phyloP scores from a whole-genome alignment of 2,888 invertebrate genomes.

The Venusia cambrica region DNA sequence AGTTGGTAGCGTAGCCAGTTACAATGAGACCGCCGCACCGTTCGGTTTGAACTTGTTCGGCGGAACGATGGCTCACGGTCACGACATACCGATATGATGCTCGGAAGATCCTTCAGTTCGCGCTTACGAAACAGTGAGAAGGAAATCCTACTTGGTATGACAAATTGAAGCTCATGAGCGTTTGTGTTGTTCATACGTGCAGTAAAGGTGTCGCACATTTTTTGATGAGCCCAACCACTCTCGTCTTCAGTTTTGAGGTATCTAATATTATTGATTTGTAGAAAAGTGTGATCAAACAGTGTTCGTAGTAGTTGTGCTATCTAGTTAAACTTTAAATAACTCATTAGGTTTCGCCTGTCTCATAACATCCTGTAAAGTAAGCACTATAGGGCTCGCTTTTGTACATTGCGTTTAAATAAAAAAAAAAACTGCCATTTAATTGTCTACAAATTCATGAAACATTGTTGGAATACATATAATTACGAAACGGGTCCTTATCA shows the following conservation, averaged over 20 bases:
- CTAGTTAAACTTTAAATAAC: too few species aligned
- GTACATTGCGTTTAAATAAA: too few species aligned
- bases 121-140: conserved; percentile 84
- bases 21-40: conserved; percentile 55
- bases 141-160: conserved; percentile 86
- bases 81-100: conserved; percentile 51
- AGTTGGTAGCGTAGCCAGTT: conserved; percentile 47
- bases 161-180: conserved; percentile 24
- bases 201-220: conserved; percentile 16
- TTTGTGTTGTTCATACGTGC: conserved; percentile 24
- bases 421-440: too few species aligned
- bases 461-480: too few species aligned
- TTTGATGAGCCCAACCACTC: conserved; percentile 19
- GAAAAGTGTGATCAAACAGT: too few species aligned
- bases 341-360: too few species aligned
- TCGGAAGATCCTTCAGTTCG: conserved; percentile 71
- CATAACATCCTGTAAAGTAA: too few species aligned
- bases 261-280: too few species aligned
- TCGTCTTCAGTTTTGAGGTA: conserved; percentile 20
- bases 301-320: too few species aligned
- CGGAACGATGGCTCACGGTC: conserved; percentile 44
- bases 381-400: too few species aligned
- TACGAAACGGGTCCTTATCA: too few species aligned
- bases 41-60: conserved; percentile 47
- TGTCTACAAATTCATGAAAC: too few species aligned